Base-by-base conservation (phyloP, 92 coral and sea anemone species). In the Zoanthus solanderi region DNA sequence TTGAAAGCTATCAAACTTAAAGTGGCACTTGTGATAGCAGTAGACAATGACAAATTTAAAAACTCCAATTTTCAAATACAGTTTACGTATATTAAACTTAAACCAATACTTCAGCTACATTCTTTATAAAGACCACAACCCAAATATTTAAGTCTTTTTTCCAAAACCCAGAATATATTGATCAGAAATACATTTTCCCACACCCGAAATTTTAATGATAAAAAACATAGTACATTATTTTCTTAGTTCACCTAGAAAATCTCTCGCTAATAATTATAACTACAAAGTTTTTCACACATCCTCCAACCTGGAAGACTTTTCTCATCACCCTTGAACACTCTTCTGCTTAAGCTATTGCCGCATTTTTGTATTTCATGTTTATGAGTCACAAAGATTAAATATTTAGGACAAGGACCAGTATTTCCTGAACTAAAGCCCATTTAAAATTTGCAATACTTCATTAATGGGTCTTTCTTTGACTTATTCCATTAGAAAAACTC, bases 151-250 rank as follows among this genome's bases (percentile, higher is more conserved):
- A 28, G 42, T 37, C 42, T 37, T 37, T 54, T 78, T 31, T 45
- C 14, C 28, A 60, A 4, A 15, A 14, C 47, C 79, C 47, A 75
- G 0, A 47, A 63, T 12, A 17, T 10, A 6, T 23, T 23, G 23
- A 23, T 44, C 47, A n/a, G 57, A 65, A 45, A 48, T 8, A 66
- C 12, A 13, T 34, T 65, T 54, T 3, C 85, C 74, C 84, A 81
- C 65, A 81, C 85, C 85, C 65, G 47, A 66, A 63, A 18, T 63
- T 65, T 77, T 81, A 46, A 81, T 81, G 58, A 81, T 60, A 44
- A 80, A 61, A 79, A 58, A 63, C 17, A 46, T 18, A 46, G 69
- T 63, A 63, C 45, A 65, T 14, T 44, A 81, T 9, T 30, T 5
- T 65, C 17, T 46, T 81, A n/a, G 17, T 53, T 17, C 29, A 57